Conservation (phyloP, 2,797 vertebrate species). For the Diceros bicornis region DNA sequence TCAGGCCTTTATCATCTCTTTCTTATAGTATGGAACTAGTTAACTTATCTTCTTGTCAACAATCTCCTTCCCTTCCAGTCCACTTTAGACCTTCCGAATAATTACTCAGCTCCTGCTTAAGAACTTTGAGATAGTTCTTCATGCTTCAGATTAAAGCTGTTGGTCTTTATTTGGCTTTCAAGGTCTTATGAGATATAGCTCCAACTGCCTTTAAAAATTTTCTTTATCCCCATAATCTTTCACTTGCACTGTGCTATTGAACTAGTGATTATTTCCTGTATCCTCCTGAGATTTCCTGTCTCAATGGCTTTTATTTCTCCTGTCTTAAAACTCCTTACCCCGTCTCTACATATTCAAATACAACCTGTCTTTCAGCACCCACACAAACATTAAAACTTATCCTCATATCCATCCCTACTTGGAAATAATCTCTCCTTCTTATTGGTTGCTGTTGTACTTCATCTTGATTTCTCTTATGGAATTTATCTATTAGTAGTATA, state of each 20-base stretch:
- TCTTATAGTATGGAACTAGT: not conserved
- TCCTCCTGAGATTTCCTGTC: not conserved
- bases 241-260: not conserved
- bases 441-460: not conserved
- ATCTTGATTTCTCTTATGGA: not conserved
- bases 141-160: not conserved
- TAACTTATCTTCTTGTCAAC: not conserved
- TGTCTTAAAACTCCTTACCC: conserved; percentile 12
- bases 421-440: conserved; percentile 45
- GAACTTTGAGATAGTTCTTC: conserved; percentile 20
- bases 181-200: not conserved
- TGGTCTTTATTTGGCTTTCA: conserved; percentile 39
- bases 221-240: not conserved
- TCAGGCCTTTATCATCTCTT: not conserved
- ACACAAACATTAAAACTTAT: not conserved
- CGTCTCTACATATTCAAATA: not conserved
- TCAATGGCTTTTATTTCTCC: not conserved
- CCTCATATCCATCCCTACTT: not conserved
- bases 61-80: not conserved
- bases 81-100: not conserved
- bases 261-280: not conserved
- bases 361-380: not conserved
- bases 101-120: not conserved
- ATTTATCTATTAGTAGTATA: conserved; percentile 19
- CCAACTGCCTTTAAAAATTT: not conserved